Conservation (phyloP, 2,113 vertebrate species). For the Monopterus albus region DNA sequence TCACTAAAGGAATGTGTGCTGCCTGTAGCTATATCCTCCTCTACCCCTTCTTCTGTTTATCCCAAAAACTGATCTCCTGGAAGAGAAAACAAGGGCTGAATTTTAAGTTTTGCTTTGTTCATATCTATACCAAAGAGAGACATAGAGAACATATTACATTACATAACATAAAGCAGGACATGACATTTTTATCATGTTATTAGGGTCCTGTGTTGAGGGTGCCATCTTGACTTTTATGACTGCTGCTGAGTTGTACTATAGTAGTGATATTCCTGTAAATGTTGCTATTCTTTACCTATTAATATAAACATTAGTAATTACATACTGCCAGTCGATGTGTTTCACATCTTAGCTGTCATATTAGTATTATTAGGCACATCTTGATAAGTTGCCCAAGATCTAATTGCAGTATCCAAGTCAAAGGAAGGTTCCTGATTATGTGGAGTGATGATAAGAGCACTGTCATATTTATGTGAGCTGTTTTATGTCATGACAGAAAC, state of each 20-base stretch:
- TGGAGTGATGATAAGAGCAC: conserved; percentile 64
- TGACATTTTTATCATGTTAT: conserved; percentile 37
- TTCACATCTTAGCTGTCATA: conserved; percentile 36
- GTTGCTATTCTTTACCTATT: conserved; percentile 12
- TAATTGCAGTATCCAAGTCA: conserved; percentile 56
- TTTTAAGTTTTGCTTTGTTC: conserved; percentile 61
- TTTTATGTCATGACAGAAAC: conserved; percentile 69
- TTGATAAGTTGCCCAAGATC: conserved; percentile 47
- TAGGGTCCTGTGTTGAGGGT: conserved; percentile 15
- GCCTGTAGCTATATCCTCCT: conserved; percentile 45
- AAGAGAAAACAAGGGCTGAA: conserved; percentile 47
- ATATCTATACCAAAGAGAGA: conserved; percentile 41
- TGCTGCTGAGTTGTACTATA: conserved; percentile 18
- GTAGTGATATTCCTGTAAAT: conserved; percentile 16
- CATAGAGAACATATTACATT: conserved; percentile 24
- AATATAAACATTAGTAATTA: conserved; percentile 41
- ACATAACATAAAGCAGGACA: conserved; percentile 36
- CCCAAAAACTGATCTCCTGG: conserved; percentile 54
- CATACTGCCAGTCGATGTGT: conserved; percentile 20
- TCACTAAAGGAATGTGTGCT: conserved; percentile 37
- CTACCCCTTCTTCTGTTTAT: conserved; percentile 15
- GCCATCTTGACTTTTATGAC: too few relatives aligned
- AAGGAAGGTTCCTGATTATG: conserved; percentile 49
- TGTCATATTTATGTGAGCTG: conserved; percentile 72
- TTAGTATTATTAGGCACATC: conserved; percentile 44